Conservation (phyloP, 2,113 vertebrate genomes). For the Melanotaenia duboulayi region DNA sequence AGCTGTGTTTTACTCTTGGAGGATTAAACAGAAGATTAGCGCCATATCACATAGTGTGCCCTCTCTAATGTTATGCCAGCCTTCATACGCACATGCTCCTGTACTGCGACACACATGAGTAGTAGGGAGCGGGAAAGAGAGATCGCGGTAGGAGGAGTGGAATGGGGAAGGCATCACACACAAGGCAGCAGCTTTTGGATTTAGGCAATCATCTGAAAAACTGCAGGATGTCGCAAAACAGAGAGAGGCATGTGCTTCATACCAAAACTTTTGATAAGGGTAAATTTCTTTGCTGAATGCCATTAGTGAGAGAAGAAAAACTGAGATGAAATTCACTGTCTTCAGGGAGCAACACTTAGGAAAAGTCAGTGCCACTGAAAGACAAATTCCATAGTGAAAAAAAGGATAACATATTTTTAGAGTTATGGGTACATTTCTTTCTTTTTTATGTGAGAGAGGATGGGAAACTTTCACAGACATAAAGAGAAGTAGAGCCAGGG, state of each 20-base stretch:
- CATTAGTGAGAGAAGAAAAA: background rate
- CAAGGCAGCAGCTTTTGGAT: conserved; percentile 43
- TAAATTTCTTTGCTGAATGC: background rate
- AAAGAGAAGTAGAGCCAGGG: too few species aligned
- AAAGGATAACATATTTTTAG: background rate
- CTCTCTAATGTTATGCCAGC: conserved; percentile 71
- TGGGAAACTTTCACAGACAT: too few species aligned
- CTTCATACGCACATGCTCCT: conserved; percentile 42
- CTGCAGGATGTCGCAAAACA: conserved; percentile 39
- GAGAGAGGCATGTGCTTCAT: background rate
- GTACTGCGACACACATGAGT: conserved; percentile 36
- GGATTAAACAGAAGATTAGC: conserved; percentile 75
- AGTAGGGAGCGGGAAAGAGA: conserved; percentile 20
- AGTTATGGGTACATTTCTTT: too few species aligned
- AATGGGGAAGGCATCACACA: conserved; percentile 32
- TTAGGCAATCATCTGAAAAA: conserved; percentile 53
- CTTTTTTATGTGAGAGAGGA: too few species aligned
- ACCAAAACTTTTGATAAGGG: conserved; percentile 16
- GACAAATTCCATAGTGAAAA: background rate
- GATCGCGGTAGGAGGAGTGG: conserved; percentile 29
- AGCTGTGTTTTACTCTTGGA: conserved; percentile 63
- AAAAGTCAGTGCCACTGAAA: background rate
- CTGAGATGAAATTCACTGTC: background rate
- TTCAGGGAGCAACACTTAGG: background rate
- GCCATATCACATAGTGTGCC: conserved; percentile 66